Conservation (phyloP, 2,113 vertebrate genomes). For the Corythornis madagascariensis region DNA sequence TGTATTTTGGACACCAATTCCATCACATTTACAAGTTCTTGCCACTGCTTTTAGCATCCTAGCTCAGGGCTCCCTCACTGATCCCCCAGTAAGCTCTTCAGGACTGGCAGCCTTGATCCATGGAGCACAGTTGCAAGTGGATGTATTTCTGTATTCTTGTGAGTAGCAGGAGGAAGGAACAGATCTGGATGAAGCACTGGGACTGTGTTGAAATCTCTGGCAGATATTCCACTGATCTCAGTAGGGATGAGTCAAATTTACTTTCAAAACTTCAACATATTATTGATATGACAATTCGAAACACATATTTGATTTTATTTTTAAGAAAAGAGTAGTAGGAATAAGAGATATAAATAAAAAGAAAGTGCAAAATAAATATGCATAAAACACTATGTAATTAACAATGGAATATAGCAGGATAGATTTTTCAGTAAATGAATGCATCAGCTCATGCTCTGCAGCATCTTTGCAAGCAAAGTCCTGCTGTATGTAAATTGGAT, state of each 20-base stretch:
- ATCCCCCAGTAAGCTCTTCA: background rate
- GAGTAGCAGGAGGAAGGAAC: background rate
- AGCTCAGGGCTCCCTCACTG: background rate
- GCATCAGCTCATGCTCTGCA: background rate
- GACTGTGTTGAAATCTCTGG: background rate
- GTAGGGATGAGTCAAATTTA: background rate
- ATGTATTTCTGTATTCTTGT: background rate
- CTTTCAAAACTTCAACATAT: background rate
- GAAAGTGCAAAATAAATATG: conserved; percentile 4
- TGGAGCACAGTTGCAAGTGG: background rate
- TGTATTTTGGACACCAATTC: background rate
- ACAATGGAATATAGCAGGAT: background rate
- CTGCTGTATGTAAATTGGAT: conserved; percentile 38
- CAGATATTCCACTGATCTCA: conserved; percentile 1
- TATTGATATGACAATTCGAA: background rate
- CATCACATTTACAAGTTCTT: background rate
- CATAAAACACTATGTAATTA: background rate
- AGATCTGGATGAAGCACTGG: background rate
- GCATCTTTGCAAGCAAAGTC: conserved; percentile 26
- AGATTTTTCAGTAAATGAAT: conserved; percentile 26
- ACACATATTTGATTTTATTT: background rate
- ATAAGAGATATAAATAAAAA: conserved; percentile 9
- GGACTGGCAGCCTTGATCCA: background rate
- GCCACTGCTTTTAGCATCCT: background rate
- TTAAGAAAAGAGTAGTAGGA: background rate